Base-by-base conservation (phyloP, 2,888 invertebrate genomes). In the Idaea straminata region DNA sequence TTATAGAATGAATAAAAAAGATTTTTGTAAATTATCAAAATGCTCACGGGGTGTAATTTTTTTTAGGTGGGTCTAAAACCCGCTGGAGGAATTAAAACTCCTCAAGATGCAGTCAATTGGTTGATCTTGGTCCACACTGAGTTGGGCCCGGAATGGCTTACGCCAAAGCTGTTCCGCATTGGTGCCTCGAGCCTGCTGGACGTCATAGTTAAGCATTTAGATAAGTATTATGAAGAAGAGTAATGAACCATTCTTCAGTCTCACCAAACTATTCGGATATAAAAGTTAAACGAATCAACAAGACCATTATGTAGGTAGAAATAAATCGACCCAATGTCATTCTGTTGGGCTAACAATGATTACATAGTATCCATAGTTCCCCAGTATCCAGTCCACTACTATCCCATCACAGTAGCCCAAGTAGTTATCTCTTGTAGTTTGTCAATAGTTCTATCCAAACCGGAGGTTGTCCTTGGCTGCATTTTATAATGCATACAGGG, bases 31-130 rank as follows among this genome's bases (percentile, higher is more conserved):
- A 35, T 15, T 4, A 15, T 36, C 10, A 16, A n/a, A n/a, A n/a
- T n/a, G n/a, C n/a, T n/a, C 57, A 7, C 36, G n/a, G n/a, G n/a
- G n/a, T n/a, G n/a, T 61, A 16, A 36, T 61, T 34, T 35, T n/a
- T n/a, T n/a, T 60, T 80, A 97, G 97, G 96, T 99, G 70, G 99
- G 99, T 3, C 94, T 99, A 66, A 99, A 99, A 89, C 99, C 99
- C 25, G 99, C 99, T 25, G 99, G 99, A 15, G 99, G 99, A 7
- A 97, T 99, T 61, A 94, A 96, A 71, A 97, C 97, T 0, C 94
- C 96, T 0, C 94, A 94, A 61, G 98, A 99, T 83, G 97, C 98
- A 0, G 93, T 99, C 38, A 93, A 95, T 68, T 99, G 98, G 98
- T 91, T 98, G 76, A 94, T 96, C 5, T 87, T 99, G 67, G 95